Percentiles rank a stretch among this genome's conserved stretches.
phyloP scores from a whole-genome alignment of 1,140 invertebrate genomes.

The Sycophila sp. region DNA sequence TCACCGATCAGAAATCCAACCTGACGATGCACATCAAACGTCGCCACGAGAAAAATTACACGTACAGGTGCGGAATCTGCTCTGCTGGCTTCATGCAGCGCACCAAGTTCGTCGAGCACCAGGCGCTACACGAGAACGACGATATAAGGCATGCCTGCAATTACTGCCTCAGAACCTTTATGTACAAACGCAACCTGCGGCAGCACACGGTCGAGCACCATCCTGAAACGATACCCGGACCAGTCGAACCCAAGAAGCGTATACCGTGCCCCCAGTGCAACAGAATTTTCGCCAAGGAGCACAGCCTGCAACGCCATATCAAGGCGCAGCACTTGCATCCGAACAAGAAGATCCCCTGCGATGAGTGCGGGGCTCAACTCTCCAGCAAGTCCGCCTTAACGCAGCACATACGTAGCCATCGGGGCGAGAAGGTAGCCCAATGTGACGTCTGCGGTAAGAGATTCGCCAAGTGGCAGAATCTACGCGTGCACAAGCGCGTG shows the following conservation, averaged over 20 bases:
- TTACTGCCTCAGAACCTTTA: constrained; percentile 25
- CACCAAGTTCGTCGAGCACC: constrained; percentile 52
- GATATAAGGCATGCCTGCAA: constrained; percentile 11
- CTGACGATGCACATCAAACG: constrained; percentile 46
- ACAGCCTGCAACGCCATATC: not conserved
- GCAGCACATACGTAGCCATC: constrained; percentile 76
- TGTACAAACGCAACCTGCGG: constrained; percentile 22
- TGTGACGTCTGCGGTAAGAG: constrained; percentile 71
- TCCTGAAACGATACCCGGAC: not conserved
- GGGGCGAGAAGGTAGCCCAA: constrained; percentile 77
- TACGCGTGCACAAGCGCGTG: constrained; percentile 63
- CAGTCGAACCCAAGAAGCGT: not conserved
- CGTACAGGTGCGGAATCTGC: constrained; percentile 9
- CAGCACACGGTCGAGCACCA: constrained; percentile 8
- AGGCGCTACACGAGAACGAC: constrained; percentile 10
- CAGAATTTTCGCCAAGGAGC: not conserved
- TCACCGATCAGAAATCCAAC: constrained; percentile 61
- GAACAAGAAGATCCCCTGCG: constrained; percentile 71
- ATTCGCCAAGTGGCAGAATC: constrained; percentile 66
- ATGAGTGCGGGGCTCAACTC: constrained; percentile 83
- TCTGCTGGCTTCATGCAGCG: constrained; percentile 29
- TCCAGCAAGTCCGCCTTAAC: constrained; percentile 75
- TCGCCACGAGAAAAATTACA: constrained; percentile 14
- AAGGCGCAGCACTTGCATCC: constrained; percentile 56
- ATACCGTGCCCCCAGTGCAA: constrained; percentile 11